Evolutionary conservation across 2,888 invertebrate species (phyloP), one percentile per base, ranked within the genome.

Genomic region (Melieria omissa): DNA sequence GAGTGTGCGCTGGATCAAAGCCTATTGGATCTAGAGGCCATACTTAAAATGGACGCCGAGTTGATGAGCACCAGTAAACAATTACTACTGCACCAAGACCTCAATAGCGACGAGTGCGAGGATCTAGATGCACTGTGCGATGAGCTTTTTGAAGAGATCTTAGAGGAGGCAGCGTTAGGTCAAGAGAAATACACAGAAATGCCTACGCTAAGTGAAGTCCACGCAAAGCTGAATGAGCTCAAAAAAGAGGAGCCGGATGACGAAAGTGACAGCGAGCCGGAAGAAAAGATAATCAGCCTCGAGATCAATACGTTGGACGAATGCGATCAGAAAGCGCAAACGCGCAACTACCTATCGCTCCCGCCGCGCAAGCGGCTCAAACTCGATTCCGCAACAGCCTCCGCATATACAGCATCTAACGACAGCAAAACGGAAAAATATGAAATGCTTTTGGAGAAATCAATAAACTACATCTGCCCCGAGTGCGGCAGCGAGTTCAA

Each of bases 1-100:
- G 83, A 83, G 60, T 69, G 75, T 46, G 83, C 83, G 0, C 73
- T 83, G n/a, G 82, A 83, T 71, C 77, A 83, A 42, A 80, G 84
- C 46, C 74, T 83, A 29, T 75, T 77, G 57, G 84, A 83, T 5
- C 82, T 83, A 45, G 81, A 82, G 69, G 81, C 80, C 60, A 79
- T 82, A 47, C 62, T 83, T 42, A 80, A 79, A 45, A 76, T 75
- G 10, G 82, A 82, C 55, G 29, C 29, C 2, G 29, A 29, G 29
- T 29, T 29, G 29, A 3, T 29, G 29, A 3, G 29, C 29, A 29
- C 29, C 29, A 29, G 29, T 29, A 29, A 29, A 29, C 29, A 29
- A 29, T 29, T 29, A 2, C 58, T 12, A 58, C 4, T n/a, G 7
- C 41, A 12, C 6, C 60, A 7, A 29, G 41, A 60, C 7, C 61